These are phyloP conservation scores for Nycticebus coucang DNA, from an alignment of 2,113 vertebrate species.

Conservation along the genomic window DNA sequence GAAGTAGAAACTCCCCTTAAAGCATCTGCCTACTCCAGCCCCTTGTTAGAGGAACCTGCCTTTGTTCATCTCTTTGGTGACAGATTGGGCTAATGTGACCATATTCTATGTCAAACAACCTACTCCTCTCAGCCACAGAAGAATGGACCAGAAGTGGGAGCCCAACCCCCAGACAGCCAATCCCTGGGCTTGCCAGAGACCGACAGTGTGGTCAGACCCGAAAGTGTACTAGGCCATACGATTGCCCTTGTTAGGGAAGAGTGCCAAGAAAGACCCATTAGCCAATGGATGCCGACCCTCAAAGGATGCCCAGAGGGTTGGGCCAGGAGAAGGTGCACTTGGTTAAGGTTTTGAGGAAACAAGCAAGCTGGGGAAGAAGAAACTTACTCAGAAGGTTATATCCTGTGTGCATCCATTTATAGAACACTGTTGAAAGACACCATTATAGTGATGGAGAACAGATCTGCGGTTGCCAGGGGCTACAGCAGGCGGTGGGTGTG, in stretches of 20 bases:
- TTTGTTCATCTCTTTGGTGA: not conserved
- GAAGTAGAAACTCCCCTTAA: accelerated
- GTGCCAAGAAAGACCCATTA: not conserved
- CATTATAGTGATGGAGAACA: accelerated
- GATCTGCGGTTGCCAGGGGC: accelerated
- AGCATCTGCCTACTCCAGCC: not conserved
- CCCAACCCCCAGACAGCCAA: not conserved
- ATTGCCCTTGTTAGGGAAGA: not conserved
- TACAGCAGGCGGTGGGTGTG: not conserved
- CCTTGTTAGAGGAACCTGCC: no score
- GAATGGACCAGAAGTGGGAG: not conserved
- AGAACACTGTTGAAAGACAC: not conserved
- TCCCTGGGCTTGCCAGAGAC: not conserved
- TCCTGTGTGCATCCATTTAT: not conserved
- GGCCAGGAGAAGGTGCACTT: not conserved
- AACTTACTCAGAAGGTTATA: accelerated
- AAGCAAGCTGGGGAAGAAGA: no score
- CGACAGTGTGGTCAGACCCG: accelerated
- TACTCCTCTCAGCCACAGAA: accelerated
- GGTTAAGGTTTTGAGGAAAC: not conserved
- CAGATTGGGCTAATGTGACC: not conserved
- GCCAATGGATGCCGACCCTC: not conserved
- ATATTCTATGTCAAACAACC: not conserved
- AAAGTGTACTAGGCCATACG: not conserved
- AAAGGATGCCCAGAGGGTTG: not conserved